Conservation (phyloP, 2,888 invertebrate genomes). For the Cheilosia scutellata region DNA sequence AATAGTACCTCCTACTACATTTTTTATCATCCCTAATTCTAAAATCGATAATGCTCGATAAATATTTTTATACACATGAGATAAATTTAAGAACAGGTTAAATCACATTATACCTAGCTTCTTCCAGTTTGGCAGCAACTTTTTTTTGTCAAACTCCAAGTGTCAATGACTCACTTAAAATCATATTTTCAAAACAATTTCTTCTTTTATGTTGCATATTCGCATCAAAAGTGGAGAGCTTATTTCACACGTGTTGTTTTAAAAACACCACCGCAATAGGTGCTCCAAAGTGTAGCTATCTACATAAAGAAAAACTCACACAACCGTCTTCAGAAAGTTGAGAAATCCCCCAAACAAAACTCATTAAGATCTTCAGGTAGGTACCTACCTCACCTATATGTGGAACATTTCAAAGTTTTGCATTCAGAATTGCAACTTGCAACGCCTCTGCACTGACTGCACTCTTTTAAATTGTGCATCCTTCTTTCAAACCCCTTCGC, state of each 20-base stretch:
- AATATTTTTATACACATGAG: too few relatives aligned
- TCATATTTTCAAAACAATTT: constrained; percentile 1
- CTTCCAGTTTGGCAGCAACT: too few relatives aligned
- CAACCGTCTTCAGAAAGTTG: constrained; percentile 46
- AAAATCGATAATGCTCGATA: too few relatives aligned
- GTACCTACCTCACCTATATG: neutral
- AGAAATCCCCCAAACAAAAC: constrained; percentile 63
- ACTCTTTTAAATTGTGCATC: constrained; percentile 48
- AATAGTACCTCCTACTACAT: too few relatives aligned
- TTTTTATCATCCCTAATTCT: too few relatives aligned
- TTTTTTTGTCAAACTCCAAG: neutral
- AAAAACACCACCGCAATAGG: constrained; percentile 19
- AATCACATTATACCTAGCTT: too few relatives aligned
- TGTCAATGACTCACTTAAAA: constrained; percentile 39
- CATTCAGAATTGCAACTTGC: constrained; percentile 41
- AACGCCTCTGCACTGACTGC: constrained; percentile 38
- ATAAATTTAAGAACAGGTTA: too few relatives aligned
- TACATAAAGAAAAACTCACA: constrained; percentile 1
- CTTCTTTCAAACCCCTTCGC: constrained; percentile 6
- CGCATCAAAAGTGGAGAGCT: neutral
- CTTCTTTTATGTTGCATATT: neutral
- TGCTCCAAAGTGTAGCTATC: constrained; percentile 8
- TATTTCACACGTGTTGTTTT: constrained; percentile 35
- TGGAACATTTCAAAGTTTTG: constrained; percentile 60
- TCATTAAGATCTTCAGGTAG: constrained; percentile 64